phyloP scores from a whole-genome alignment of 2,113 vertebrate species.

The Neomonachus schauinslandi region DNA sequence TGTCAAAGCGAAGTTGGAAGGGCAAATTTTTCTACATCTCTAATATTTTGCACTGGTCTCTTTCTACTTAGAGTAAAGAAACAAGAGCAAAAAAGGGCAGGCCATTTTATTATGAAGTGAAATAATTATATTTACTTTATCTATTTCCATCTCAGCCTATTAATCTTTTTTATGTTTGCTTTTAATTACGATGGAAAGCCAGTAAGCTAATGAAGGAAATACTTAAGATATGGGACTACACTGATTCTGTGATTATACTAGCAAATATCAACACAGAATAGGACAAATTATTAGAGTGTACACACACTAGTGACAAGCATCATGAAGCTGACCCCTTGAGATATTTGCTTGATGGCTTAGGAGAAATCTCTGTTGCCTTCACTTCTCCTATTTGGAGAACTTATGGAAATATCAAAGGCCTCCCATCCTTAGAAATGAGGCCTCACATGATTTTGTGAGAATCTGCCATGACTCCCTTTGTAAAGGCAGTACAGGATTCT shows the following conservation, averaged over 20 bases:
- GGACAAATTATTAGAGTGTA: background rate
- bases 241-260: conserved; percentile 39
- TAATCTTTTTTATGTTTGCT: conserved; percentile 58
- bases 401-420: background rate
- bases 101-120: background rate
- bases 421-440: background rate
- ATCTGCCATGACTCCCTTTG: background rate
- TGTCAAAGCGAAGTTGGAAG: background rate
- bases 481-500: background rate
- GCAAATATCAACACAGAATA: conserved; percentile 45
- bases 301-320: background rate
- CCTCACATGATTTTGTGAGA: background rate
- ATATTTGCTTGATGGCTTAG: background rate
- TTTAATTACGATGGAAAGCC: conserved; percentile 65
- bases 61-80: background rate
- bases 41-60: background rate
- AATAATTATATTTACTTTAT: conserved; percentile 66
- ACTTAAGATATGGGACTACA: background rate
- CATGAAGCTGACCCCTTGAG: background rate
- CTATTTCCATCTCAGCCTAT: conserved; percentile 25
- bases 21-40: background rate
- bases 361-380: background rate
- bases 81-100: background rate
- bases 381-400: background rate
- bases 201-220: conserved; percentile 50